These are phyloP conservation scores for Cottus gobio DNA, from an alignment of 2,113 vertebrate genomes.

Conservation along the genomic window DNA sequence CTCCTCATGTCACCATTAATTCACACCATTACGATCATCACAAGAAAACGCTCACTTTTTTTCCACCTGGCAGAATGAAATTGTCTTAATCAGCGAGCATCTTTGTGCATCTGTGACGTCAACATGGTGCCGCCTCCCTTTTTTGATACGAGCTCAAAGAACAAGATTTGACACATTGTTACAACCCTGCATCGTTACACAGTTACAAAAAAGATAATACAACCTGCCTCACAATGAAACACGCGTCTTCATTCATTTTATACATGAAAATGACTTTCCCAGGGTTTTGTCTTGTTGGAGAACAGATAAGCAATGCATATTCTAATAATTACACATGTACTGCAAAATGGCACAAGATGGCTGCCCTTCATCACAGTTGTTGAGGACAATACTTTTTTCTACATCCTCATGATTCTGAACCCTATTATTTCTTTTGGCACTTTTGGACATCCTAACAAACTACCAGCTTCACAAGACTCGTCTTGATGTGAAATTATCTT, in stretches of 20 bases:
- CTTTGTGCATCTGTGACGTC: constrained; percentile 17
- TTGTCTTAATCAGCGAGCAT: constrained; percentile 15
- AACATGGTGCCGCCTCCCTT: constrained; percentile 1
- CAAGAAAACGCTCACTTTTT: constrained; percentile 31
- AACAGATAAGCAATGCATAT: constrained; percentile 64
- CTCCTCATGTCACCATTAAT: constrained; percentile 13
- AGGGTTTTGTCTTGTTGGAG: constrained; percentile 41
- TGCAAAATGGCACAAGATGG: constrained; percentile 75
- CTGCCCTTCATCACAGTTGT: constrained; percentile 61
- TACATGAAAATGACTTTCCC: constrained; percentile 55
- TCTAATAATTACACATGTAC: constrained; percentile 58
- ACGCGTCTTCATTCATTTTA: constrained; percentile 40
- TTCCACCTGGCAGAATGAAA: constrained; percentile 17
- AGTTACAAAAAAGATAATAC: constrained; percentile 67
- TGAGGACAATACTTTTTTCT: constrained; percentile 28
- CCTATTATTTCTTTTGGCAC: constrained; percentile 64
- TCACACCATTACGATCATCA: constrained; percentile 31
- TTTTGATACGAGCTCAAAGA: constrained; percentile 69
- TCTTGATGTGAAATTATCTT: constrained; percentile 17
- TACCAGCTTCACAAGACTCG: constrained; percentile 31
- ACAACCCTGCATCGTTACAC: constrained; percentile 65
- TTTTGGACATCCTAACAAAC: constrained; percentile 51
- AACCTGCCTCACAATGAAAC: constrained; percentile 54
- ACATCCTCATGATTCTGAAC: constrained; percentile 29
- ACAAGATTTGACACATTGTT: constrained; percentile 73